These are phyloP conservation scores for Uromys caudimaculatus DNA, from an alignment of 2,797 vertebrate species.

Conservation along the genomic window DNA sequence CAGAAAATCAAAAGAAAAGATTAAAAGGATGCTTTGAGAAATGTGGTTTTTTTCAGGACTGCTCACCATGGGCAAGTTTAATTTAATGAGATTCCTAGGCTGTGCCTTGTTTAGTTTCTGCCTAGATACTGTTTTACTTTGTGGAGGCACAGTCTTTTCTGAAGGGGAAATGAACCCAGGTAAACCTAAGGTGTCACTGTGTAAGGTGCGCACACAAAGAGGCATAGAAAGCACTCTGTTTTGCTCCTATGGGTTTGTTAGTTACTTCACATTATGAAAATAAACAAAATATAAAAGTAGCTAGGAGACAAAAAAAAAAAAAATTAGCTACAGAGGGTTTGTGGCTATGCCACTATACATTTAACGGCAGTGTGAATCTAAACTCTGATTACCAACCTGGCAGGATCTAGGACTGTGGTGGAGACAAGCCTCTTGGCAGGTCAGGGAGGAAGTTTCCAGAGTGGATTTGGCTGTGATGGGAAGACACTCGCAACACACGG, in stretches of 20 bases:
- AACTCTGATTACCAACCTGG: background rate
- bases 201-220: background rate
- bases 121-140: background rate
- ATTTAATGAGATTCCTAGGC: background rate
- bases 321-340: background rate
- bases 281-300: conserved; percentile 16
- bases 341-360: too few relatives aligned
- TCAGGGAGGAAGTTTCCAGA: background rate
- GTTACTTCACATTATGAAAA: background rate
- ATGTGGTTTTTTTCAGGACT: background rate
- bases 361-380: background rate
- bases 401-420: background rate
- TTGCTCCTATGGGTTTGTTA: background rate
- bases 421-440: background rate
- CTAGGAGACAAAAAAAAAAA: background rate
- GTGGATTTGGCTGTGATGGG: background rate
- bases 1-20: background rate
- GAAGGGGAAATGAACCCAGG: background rate
- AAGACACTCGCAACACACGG: background rate
- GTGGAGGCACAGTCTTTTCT: background rate
- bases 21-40: background rate
- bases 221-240: background rate
- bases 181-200: background rate
- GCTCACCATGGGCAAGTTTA: background rate
- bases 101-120: background rate